phyloP scores from a whole-genome alignment of 2,888 invertebrate genomes.

The Plagiodera versicolora region DNA sequence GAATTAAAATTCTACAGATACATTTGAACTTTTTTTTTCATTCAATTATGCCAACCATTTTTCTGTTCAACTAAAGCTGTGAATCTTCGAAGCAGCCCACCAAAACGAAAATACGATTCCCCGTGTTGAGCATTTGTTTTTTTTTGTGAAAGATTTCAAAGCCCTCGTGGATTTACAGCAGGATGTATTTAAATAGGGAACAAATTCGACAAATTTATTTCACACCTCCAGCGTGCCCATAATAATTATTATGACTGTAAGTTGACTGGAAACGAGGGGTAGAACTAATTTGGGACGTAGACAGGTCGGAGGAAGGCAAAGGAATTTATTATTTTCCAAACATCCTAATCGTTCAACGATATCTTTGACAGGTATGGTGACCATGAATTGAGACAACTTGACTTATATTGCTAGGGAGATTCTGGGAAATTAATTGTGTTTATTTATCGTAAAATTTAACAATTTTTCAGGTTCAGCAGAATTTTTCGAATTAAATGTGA shows the following conservation, averaged over 20 bases:
- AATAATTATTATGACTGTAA: conserved; percentile 33
- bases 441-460: no score
- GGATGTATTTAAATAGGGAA: conserved; percentile 33
- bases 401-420: no score
- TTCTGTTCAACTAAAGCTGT: no score
- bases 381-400: no score
- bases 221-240: conserved; percentile 29
- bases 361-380: conserved; percentile 24
- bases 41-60: no score
- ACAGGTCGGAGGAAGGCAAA: conserved; percentile 29
- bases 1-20: no score
- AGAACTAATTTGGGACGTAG: conserved; percentile 30
- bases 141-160: background rate
- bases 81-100: no score
- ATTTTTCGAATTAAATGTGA: no score
- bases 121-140: conserved; percentile 11
- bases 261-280: conserved; percentile 36
- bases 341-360: conserved; percentile 31
- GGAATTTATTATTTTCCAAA: conserved; percentile 31
- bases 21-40: no score
- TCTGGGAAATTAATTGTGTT: no score
- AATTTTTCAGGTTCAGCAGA: no score
- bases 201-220: conserved; percentile 32
- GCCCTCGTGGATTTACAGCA: conserved; percentile 22
- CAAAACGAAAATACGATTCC: background rate